phyloP scores from a whole-genome alignment of 2,797 vertebrate species.

The Lithobates pipiens region DNA sequence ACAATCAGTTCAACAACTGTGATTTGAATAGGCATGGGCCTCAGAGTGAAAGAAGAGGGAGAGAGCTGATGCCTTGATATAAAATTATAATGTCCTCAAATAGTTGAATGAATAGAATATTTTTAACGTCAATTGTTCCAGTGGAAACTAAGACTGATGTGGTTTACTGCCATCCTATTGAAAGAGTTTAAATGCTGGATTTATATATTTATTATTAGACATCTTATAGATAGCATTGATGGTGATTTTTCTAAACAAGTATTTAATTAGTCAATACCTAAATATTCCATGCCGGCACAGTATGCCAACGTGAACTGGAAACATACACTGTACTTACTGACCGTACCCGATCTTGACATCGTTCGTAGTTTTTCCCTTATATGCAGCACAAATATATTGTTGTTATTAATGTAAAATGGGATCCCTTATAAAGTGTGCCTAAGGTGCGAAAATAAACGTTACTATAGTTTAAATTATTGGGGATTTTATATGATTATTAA shows the following conservation, averaged over 20 bases:
- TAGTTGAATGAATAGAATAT: not conserved
- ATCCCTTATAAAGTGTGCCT: too few species aligned
- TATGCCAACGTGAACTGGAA: not conserved
- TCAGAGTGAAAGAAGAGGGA: not conserved
- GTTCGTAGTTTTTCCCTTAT: not conserved
- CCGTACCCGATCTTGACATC: not conserved
- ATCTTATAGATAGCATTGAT: not conserved
- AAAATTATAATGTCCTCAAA: slow-evolving; percentile 46
- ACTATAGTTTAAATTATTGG: not conserved
- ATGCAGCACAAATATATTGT: too few species aligned
- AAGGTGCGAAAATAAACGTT: not conserved
- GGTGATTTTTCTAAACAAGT: not conserved
- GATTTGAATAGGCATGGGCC: slow-evolving; percentile 48
- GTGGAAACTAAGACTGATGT: not conserved
- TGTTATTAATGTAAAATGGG: too few species aligned
- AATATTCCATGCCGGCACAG: not conserved
- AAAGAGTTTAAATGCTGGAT: not conserved
- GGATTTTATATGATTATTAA: not conserved
- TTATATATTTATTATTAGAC: not conserved
- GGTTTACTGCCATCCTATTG: not conserved
- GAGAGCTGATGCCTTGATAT: slow-evolving; percentile 12
- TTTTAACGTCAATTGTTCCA: slow-evolving; percentile 9
- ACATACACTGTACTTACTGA: too few species aligned
- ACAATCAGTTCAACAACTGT: slow-evolving; percentile 55
- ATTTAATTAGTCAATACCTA: not conserved